phyloP scores from a whole-genome alignment of 2,113 vertebrate genomes.

The Struthio camelus region DNA sequence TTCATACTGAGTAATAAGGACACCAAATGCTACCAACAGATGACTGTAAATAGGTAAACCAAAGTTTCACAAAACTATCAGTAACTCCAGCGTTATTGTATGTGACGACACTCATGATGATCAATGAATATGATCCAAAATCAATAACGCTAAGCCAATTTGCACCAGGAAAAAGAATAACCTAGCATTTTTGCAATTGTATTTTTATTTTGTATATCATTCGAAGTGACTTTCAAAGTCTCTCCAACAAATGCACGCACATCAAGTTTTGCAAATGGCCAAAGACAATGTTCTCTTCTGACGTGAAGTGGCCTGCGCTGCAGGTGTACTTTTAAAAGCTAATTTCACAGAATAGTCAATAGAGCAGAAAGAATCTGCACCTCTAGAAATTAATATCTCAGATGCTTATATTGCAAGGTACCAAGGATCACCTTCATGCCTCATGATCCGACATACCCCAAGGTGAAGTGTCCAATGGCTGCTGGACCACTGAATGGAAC shows the following conservation, averaged over 20 bases:
- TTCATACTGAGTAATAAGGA: not conserved
- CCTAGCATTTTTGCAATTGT: not conserved
- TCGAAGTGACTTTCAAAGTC: not conserved
- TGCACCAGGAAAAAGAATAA: not conserved
- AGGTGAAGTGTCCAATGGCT: not conserved
- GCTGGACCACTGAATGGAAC: constrained; percentile 31
- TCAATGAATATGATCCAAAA: not conserved
- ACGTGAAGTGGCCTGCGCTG: not conserved
- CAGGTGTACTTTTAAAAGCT: constrained; percentile 29
- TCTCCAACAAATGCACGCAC: not conserved
- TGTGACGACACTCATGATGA: not conserved
- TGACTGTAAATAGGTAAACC: not conserved
- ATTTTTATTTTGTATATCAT: not conserved
- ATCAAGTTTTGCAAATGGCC: not conserved
- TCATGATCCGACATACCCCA: not conserved
- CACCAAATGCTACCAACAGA: not conserved
- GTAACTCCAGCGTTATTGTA: not conserved
- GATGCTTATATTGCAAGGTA: constrained; percentile 52
- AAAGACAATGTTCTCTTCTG: not conserved
- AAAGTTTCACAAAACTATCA: not conserved
- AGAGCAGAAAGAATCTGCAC: constrained; percentile 42
- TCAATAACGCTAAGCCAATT: not conserved
- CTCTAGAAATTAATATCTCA: constrained; percentile 52
- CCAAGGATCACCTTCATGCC: constrained; percentile 66
- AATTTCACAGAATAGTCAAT: constrained; percentile 50